Evolutionary conservation across 64 coral and sea anemone genomes (phyloP).

Genomic region (Montipora capricornis): DNA sequence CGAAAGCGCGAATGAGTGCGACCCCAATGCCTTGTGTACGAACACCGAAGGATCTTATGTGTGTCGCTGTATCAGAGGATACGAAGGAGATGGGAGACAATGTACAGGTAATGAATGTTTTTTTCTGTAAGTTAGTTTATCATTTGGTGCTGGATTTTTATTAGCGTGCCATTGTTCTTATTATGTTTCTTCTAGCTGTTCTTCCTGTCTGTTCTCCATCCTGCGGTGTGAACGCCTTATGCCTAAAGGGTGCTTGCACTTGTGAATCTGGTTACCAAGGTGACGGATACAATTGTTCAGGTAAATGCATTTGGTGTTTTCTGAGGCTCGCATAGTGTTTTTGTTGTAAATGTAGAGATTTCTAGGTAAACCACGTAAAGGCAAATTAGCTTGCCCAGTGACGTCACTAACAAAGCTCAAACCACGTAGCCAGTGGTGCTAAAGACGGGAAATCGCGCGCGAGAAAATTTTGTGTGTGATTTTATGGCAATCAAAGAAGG

Average conservation of each 20-base stretch:
- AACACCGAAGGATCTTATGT: constrained; percentile 69
- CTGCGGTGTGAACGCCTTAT: constrained; percentile 35
- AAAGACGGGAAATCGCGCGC: no score
- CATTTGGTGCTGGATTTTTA: neutral
- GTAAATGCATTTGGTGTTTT: neutral
- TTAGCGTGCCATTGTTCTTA: neutral
- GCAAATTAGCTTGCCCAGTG: neutral
- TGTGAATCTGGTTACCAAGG: constrained; percentile 55
- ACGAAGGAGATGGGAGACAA: constrained; percentile 56
- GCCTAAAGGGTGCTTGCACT: neutral
- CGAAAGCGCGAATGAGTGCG: constrained; percentile 6
- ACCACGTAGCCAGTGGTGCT: neutral
- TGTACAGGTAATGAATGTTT: constrained; percentile 50
- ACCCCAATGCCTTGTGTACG: constrained; percentile 57
- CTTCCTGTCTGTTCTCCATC: constrained; percentile 2
- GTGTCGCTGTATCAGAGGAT: constrained; percentile 68
- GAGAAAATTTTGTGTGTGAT: no score
- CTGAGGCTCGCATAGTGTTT: neutral
- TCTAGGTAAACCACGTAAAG: no score
- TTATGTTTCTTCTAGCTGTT: neutral
- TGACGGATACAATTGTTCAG: constrained; percentile 32
- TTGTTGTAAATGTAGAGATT: no score
- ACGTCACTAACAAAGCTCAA: neutral
- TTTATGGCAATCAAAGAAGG: no score
- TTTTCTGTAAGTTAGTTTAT: no score